Percentiles rank a stretch among this genome's conserved stretches.
Evolutionary conservation across 2,797 vertebrate genomes (phyloP).

Genomic region (Tragelaphus eurycerus): DNA sequence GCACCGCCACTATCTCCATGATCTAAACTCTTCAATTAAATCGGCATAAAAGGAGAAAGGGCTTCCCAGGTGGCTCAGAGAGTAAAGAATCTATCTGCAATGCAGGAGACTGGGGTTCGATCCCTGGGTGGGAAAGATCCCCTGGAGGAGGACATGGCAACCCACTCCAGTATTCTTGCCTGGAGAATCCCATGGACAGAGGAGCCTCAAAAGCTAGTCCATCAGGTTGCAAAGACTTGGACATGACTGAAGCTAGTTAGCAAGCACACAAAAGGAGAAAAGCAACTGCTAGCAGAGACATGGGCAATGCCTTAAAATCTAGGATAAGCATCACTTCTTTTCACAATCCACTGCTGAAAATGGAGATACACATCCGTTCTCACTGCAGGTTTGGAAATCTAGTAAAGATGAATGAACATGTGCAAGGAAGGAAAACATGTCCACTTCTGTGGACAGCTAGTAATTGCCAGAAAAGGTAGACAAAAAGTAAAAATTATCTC

Average conservation of each 20-base stretch:
- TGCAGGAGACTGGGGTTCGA: background rate
- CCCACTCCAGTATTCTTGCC: background rate
- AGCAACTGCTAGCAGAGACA: background rate
- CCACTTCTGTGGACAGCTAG: background rate
- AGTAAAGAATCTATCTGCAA: background rate
- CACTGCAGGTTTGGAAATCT: background rate
- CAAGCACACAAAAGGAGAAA: background rate
- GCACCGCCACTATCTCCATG: background rate
- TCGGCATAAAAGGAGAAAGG: background rate
- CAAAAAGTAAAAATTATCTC: background rate
- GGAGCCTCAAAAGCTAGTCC: background rate
- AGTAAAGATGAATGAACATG: background rate
- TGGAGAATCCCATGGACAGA: background rate
- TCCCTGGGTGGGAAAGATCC: background rate
- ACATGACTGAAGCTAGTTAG: background rate
- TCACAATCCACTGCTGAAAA: background rate
- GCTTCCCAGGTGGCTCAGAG: background rate
- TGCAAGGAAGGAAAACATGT: background rate
- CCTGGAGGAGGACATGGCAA: background rate
- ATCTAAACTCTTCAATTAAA: background rate
- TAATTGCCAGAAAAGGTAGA: background rate
- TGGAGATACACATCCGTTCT: background rate
- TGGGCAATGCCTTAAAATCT: background rate
- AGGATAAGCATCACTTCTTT: background rate
- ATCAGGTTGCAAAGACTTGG: background rate